Percentiles rank a stretch among this genome's conserved stretches.
These are phyloP conservation scores for Perca fluviatilis DNA, from an alignment of 2,113 vertebrate genomes.

Conservation along the genomic window DNA sequence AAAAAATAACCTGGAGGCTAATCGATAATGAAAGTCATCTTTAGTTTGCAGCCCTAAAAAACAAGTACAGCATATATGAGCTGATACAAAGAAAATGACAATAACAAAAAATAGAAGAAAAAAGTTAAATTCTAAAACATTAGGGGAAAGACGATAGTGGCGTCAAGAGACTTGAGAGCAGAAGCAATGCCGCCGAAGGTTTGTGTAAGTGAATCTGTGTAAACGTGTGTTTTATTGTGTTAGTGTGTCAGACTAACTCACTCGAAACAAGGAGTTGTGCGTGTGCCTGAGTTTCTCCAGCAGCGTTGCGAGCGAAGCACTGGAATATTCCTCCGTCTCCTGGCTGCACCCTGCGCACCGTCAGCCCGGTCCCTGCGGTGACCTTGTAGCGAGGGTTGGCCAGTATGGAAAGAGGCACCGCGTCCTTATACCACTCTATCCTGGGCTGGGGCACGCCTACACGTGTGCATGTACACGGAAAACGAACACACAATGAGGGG, in stretches of 20 bases:
- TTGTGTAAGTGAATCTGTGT: not conserved
- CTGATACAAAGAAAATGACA: not conserved
- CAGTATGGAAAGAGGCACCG: constrained; percentile 85
- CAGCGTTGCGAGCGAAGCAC: constrained; percentile 91
- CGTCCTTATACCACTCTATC: constrained; percentile 94
- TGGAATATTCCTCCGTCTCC: constrained; percentile 95
- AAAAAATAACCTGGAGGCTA: not conserved
- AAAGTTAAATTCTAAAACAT: not conserved
- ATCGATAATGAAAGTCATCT: not conserved
- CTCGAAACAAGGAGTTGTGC: constrained; percentile 93
- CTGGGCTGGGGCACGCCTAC: constrained; percentile 90
- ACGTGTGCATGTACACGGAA: not conserved
- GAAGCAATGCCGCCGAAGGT: not conserved
- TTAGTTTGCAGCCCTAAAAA: not conserved
- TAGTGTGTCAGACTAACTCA: constrained; percentile 83
- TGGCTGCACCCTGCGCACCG: constrained; percentile 86
- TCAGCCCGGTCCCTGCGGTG: constrained; percentile 84
- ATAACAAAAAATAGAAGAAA: not conserved
- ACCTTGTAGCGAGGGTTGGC: constrained; percentile 91
- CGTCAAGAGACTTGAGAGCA: not conserved
- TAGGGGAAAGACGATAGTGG: not conserved
- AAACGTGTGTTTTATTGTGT: not conserved
- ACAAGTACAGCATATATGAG: not conserved
- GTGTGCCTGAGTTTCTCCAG: constrained; percentile 89
- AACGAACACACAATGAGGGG: not conserved